Percentiles rank a stretch among this genome's conserved stretches.
phyloP scores from a whole-genome alignment of 2,797 vertebrate genomes.

The Chelidonichthys spinosus region DNA sequence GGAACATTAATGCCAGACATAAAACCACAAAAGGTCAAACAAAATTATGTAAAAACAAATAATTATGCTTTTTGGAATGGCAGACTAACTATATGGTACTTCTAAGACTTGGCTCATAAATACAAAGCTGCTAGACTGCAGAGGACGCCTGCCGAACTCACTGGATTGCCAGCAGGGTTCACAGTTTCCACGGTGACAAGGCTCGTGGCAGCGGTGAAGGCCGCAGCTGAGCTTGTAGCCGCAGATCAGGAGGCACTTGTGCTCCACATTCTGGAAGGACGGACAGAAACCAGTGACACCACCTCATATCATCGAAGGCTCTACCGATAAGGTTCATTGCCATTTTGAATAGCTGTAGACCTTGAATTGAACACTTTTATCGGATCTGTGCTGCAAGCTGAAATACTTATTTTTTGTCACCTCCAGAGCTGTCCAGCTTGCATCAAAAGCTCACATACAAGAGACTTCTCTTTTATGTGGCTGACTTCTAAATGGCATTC shows the following conservation, averaged over 20 bases:
- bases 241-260: conserved; percentile 94
- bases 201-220: conserved; percentile 96
- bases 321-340: background rate
- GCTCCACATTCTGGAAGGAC: conserved; percentile 86
- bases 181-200: conserved; percentile 97
- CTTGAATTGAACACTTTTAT: conserved; percentile 4
- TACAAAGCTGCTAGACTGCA: background rate
- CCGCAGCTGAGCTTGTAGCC: conserved; percentile 97
- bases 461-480: background rate
- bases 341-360: background rate
- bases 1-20: background rate
- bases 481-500: background rate
- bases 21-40: conserved; percentile 10
- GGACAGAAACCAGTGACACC: conserved; percentile 17
- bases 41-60: conserved; percentile 4
- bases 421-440: background rate
- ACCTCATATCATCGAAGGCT: rapidly evolving
- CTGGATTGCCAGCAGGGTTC: conserved; percentile 98
- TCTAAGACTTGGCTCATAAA: conserved; percentile 29
- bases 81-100: conserved; percentile 15
- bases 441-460: background rate
- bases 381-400: background rate
- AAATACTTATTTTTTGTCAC: background rate
- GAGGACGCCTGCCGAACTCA: conserved; percentile 77
- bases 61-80: background rate